These are phyloP conservation scores for Rhynchophorus ferrugineus DNA, from an alignment of 1,140 invertebrate genomes.

Conservation along the genomic window DNA sequence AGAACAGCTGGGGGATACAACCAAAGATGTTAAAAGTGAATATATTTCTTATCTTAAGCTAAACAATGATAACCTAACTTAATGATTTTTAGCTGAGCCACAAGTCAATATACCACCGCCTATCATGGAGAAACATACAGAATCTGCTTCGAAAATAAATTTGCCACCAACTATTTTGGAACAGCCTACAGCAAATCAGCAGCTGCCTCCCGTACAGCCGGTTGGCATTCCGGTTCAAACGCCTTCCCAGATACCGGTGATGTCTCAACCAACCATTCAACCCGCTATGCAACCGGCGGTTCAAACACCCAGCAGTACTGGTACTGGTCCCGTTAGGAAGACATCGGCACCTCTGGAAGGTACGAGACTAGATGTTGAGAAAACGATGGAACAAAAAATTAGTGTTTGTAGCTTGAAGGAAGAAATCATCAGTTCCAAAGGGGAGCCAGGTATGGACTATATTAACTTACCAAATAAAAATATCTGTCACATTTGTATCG, in stretches of 20 bases:
- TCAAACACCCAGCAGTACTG: too few relatives aligned
- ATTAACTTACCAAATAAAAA: background rate
- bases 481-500: background rate
- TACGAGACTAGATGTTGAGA: constrained; percentile 24
- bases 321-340: constrained; percentile 22
- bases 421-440: constrained; percentile 19
- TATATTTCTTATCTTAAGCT: too few relatives aligned
- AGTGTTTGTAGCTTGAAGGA: constrained; percentile 31
- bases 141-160: constrained; percentile 2
- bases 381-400: constrained; percentile 28
- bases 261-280: too few relatives aligned
- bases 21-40: background rate
- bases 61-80: too few relatives aligned
- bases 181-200: background rate
- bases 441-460: constrained; percentile 14
- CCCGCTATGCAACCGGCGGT: background rate
- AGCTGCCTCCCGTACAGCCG: constrained; percentile 1
- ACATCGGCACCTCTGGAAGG: constrained; percentile 30
- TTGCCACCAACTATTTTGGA: constrained; percentile 1
- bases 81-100: too few relatives aligned
- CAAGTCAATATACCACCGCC: background rate
- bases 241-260: background rate
- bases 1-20: constrained; percentile 15
- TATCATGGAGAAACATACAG: constrained; percentile 1
- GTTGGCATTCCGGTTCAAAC: background rate